Evolutionary conservation across 2,797 vertebrate species (phyloP), one percentile per base, ranked within the genome.

Genomic region (Enteromius treurensis): DNA sequence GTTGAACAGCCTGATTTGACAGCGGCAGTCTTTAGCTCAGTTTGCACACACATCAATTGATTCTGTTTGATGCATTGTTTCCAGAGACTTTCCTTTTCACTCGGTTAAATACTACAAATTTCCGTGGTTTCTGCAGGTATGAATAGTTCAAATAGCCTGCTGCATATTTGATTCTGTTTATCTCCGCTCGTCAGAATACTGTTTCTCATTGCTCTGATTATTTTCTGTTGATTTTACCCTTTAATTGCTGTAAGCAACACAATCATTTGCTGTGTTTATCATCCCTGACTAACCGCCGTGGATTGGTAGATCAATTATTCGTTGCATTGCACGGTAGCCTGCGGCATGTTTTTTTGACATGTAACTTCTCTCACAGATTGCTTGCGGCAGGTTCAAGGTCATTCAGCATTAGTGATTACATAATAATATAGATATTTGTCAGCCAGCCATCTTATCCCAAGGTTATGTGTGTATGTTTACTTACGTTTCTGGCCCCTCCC

Each of bases 351-450:
- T 79, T 79, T 77, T 84, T 32, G 77, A 78, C 77, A 67, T 45
- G 55, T 67, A 58, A 64, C 60, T 64, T 32, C 15, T 47, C 70
- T 58, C 47, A 37, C 26, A 65, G 29, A 14, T 15, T 23, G 81
- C 65, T 70, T 71, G 76, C 10, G 4, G 53, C 67, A 51, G 47
- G 53, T 40, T 70, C 62, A 68, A 19, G 4, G 58, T 58, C 34
- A 49, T 34, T 70, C 78, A 74, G 58, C 23, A 13, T 49, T 68
- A 69, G 79, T 60, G 53, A 84, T 77, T 55, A 74, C 79, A 37
- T 37, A 85, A 76, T 70, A 83, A 87, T 80, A 71, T 79, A 42
- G 81, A 84, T 45, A 34, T 87, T 78, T 81, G 81, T 74, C 85
- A 88, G 40, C 7, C 77, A 73, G 70, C 80, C 80, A 77, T 85